Percentiles rank a stretch among this genome's conserved stretches.
Evolutionary conservation across 2,113 vertebrate genomes (phyloP).

Genomic region (Oenanthe oenanthe): DNA sequence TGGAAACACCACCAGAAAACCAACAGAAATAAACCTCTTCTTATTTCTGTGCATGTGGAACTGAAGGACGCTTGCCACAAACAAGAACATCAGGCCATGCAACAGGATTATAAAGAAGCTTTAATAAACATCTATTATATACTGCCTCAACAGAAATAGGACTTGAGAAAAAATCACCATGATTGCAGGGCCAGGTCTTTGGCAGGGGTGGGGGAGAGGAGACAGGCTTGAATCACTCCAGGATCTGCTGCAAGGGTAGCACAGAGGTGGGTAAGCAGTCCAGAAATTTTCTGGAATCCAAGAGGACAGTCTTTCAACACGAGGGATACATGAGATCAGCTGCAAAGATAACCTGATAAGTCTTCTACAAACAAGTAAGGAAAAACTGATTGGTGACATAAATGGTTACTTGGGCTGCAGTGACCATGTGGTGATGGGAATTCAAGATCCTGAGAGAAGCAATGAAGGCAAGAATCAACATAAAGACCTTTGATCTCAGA

Average conservation of each 20-base stretch:
- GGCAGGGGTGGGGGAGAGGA: fast-evolving
- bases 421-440: not conserved
- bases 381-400: not conserved
- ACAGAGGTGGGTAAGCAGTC: not conserved
- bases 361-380: not conserved
- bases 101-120: not conserved
- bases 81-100: not conserved
- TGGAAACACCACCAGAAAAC: not conserved
- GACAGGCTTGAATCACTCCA: not conserved
- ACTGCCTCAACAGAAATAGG: not conserved
- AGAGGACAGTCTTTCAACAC: not conserved
- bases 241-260: not conserved
- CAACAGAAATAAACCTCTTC: not conserved
- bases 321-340: not conserved
- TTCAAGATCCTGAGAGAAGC: not conserved
- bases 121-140: not conserved
- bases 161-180: not conserved
- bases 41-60: not conserved
- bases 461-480: not conserved
- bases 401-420: not conserved
- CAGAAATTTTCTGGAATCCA: not conserved
- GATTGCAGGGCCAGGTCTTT: not conserved
- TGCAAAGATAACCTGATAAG: not conserved
- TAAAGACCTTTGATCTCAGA: not conserved
- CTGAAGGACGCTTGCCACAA: not conserved